A percentile compares a stretch with the other conserved stretches of the same genome.
phyloP scores from a whole-genome alignment of 2,113 vertebrate genomes.

The Ophiodon elongatus region DNA sequence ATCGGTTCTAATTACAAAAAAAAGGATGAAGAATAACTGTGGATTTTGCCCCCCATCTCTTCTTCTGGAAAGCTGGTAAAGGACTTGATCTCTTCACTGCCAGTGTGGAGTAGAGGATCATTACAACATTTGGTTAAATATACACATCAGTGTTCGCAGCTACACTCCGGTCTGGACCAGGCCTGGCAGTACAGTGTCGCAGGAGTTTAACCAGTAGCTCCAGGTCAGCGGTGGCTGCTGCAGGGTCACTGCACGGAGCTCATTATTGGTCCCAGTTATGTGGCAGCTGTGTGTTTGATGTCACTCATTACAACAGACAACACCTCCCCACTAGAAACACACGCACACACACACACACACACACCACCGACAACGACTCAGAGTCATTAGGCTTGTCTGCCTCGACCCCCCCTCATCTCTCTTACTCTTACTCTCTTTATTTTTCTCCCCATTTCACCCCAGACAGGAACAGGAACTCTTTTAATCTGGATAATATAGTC shows the following conservation, averaged over 20 bases:
- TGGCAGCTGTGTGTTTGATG: slow-evolving; percentile 80
- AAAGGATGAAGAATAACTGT: background rate
- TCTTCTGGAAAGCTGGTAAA: background rate
- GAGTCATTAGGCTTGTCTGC: slow-evolving; percentile 44
- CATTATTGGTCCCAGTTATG: slow-evolving; percentile 77
- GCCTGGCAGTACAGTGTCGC: slow-evolving; percentile 41
- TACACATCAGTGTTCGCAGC: background rate
- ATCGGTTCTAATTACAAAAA: background rate
- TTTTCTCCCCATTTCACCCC: slow-evolving; percentile 41
- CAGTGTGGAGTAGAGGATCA: background rate
- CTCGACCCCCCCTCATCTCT: slow-evolving; percentile 1
- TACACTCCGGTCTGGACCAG: slow-evolving; percentile 10
- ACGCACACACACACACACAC: slow-evolving; percentile 7
- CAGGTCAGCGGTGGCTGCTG: slow-evolving; percentile 67
- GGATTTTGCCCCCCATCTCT: background rate
- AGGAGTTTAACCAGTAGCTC: slow-evolving; percentile 71
- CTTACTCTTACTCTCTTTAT: slow-evolving; percentile 33
- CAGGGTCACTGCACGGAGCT: slow-evolving; percentile 73
- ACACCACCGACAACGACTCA: slow-evolving; percentile 40
- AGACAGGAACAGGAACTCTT: slow-evolving; percentile 22
- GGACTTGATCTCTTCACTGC: background rate
- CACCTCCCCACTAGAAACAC: slow-evolving; percentile 34
- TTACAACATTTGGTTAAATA: background rate
- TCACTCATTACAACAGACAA: slow-evolving; percentile 65
- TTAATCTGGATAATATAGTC: slow-evolving; percentile 14